A percentile compares a stretch with the other conserved stretches of the same genome.
Evolutionary conservation across 2,797 vertebrate genomes (phyloP).

Genomic region (Triplophysa bombifrons): DNA sequence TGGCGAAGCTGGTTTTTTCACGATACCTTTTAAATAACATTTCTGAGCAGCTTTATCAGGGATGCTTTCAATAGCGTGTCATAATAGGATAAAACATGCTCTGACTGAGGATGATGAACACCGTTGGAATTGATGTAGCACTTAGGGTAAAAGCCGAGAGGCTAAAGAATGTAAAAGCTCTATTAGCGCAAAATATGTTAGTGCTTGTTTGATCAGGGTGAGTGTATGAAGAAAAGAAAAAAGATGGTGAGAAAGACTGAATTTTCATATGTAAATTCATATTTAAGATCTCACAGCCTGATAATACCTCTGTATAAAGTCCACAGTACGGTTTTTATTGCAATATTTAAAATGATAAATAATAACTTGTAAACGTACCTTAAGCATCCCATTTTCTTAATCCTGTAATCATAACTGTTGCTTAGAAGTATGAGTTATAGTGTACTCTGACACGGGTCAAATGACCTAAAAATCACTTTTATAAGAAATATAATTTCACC

Average conservation of each 20-base stretch:
- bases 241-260: background rate
- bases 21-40: constrained; percentile 57
- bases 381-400: too few species aligned
- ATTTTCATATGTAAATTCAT: too few species aligned
- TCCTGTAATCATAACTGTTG: too few species aligned
- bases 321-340: too few species aligned
- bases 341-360: too few species aligned
- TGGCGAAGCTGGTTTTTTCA: constrained; percentile 68
- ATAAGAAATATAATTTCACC: too few species aligned
- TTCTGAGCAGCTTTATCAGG: constrained; percentile 23
- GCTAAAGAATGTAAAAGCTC: constrained; percentile 74
- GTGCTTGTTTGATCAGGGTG: constrained; percentile 64
- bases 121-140: constrained; percentile 73
- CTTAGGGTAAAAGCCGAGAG: constrained; percentile 65
- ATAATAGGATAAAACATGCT: constrained; percentile 62
- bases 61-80: constrained; percentile 54
- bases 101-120: constrained; percentile 67
- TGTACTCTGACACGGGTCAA: too few species aligned
- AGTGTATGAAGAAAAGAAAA: constrained; percentile 43
- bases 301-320: too few species aligned
- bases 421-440: too few species aligned
- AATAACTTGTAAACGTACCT: too few species aligned
- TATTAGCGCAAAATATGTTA: constrained; percentile 65
- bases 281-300: too few species aligned
- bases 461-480: too few species aligned